These are phyloP conservation scores for Picathartes gymnocephalus DNA, from an alignment of 2,113 vertebrate species.

Conservation along the genomic window DNA sequence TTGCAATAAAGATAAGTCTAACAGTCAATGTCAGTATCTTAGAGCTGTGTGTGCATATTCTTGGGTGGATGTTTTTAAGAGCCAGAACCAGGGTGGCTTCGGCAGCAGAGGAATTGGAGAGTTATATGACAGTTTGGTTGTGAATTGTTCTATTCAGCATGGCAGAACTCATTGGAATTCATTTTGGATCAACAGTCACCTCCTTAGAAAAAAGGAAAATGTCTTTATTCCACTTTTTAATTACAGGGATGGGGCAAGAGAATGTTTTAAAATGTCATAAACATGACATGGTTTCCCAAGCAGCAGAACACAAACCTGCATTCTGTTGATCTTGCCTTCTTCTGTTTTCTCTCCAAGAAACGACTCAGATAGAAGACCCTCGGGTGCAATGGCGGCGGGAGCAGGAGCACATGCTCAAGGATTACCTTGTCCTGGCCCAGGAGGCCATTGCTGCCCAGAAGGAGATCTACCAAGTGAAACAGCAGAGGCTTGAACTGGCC, in stretches of 20 bases:
- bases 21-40: neutral
- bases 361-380: constrained; percentile 97
- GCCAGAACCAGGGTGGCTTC: neutral
- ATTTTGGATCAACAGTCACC: neutral
- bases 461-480: constrained; percentile 97
- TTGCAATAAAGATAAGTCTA: neutral
- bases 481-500: constrained; percentile 90
- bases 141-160: neutral
- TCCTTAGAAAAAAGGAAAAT: neutral
- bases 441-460: constrained; percentile 92
- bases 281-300: neutral
- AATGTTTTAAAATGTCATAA: neutral
- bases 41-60: neutral
- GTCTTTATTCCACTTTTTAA: neutral
- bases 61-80: neutral
- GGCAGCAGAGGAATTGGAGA: neutral
- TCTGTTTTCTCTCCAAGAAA: constrained; percentile 66
- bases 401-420: constrained; percentile 95
- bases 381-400: constrained; percentile 93
- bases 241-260: neutral
- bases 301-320: neutral
- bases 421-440: constrained; percentile 91
- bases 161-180: neutral
- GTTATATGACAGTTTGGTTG: neutral
- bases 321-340: neutral